Evolutionary conservation across 2,888 invertebrate species (phyloP), one percentile per base, ranked within the genome.

Genomic region (Hemithea aestivaria): DNA sequence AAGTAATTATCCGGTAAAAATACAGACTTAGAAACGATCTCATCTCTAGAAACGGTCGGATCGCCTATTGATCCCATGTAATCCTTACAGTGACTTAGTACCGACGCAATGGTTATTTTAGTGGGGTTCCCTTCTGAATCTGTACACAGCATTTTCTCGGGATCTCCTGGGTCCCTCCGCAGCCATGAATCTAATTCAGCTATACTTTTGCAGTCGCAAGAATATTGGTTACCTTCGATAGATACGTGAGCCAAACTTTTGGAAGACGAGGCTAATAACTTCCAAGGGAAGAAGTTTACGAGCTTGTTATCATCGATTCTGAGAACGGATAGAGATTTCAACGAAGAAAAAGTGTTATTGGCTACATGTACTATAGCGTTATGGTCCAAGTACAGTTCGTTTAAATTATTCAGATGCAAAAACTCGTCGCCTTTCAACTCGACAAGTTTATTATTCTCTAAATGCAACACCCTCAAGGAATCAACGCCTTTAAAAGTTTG

Each of bases 401-500:
- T 91, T 45, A 95, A 88, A 62, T 90, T 90, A 63, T 91, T 91
- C 40, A 95, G 79, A 64, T 93, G 92, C 64, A 93, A 90, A 82
- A 95, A 94, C 73, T 95, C 94, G 69, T 90, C 93, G 8, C 95
- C 94, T 53, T 92, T 90, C 40, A 95, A 80, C 59, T 92, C 92
- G 7, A 91, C 89, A 32, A 95, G 76, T 60, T 91, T 88, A 78
- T 95, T 95, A 63, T 92, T 90, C 73, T 94, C 93, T 72, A 95
- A 90, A 77, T 94, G 94, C 37, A 95, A 87, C 43, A 92, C 90
- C 73, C 91, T 89, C 33, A 94, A 85, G 11, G 91, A 90, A 60
- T 90, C 91, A 16, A 93, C 91, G 20, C 94, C 94, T 80, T 94
- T 94, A 72, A 95, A 95, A 45, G 94, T 94, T 66, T 93, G 90